A percentile compares a stretch with the other conserved stretches of the same genome.
Evolutionary conservation across 2,888 invertebrate species (phyloP).

Genomic region (Matsumyia berberina): DNA sequence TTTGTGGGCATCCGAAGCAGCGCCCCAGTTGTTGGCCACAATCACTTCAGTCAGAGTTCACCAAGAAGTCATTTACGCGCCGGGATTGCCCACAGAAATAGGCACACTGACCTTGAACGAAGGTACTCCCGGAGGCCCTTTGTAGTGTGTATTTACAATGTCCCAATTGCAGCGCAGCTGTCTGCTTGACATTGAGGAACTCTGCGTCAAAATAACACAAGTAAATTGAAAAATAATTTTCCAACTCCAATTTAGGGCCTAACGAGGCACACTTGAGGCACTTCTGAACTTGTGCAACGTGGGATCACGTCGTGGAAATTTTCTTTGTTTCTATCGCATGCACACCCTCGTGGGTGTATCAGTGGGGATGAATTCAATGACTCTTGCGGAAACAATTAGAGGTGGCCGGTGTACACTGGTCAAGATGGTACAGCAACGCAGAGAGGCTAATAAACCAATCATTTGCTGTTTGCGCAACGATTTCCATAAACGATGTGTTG

Average conservation of each 20-base stretch:
- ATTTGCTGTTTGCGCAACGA: conserved; percentile 25
- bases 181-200: neutral
- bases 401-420: neutral
- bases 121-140: neutral
- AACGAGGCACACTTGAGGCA: neutral
- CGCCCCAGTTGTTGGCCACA: conserved; percentile 1
- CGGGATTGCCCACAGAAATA: neutral
- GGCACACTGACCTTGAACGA: neutral
- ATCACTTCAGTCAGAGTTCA: conserved; percentile 3
- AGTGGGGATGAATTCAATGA: neutral
- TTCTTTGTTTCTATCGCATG: neutral
- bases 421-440: neutral
- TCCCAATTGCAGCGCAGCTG: conserved; percentile 13
- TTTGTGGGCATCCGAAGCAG: neutral
- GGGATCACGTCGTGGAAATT: neutral
- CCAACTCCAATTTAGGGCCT: conserved; percentile 9
- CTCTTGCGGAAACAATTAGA: conserved; percentile 26
- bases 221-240: neutral
- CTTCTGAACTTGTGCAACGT: conserved; percentile 12
- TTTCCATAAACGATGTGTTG: conserved; percentile 19
- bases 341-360: neutral
- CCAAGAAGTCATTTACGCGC: neutral
- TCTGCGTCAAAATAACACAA: neutral
- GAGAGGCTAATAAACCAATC: conserved; percentile 34
- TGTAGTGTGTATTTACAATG: neutral